Evolutionary conservation across 2,797 vertebrate species (phyloP).

Genomic region (Rhynchonycteris naso): DNA sequence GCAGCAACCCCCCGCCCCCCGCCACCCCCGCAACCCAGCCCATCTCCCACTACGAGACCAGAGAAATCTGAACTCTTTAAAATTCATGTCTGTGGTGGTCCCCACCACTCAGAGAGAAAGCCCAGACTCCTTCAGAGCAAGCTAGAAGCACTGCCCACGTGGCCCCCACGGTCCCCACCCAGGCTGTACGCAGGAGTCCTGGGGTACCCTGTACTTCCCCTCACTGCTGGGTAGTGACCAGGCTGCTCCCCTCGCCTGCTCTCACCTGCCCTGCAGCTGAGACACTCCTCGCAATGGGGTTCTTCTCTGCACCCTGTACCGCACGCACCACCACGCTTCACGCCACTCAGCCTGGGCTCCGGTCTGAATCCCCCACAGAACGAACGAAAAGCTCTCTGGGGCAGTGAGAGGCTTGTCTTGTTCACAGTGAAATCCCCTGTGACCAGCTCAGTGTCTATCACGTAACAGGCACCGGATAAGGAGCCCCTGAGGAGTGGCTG

Average conservation of each 20-base stretch:
- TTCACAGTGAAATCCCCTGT: background rate
- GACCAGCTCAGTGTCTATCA: background rate
- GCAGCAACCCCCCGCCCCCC: no score
- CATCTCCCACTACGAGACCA: background rate
- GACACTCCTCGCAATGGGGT: no score
- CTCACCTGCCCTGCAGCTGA: background rate
- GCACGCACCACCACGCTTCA: no score
- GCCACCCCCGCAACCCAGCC: background rate
- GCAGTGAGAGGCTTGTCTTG: no score
- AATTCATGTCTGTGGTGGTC: background rate
- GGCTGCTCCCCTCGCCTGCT: background rate
- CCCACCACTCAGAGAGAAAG: background rate
- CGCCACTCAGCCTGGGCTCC: rapidly evolving
- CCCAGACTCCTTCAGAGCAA: background rate
- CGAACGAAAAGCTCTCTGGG: background rate
- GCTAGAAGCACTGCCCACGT: background rate
- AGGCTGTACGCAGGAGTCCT: rapidly evolving
- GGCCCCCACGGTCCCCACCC: background rate
- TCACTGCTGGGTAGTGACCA: background rate
- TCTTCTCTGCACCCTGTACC: no score
- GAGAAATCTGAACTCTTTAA: background rate
- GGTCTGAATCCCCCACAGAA: background rate
- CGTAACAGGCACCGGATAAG: background rate
- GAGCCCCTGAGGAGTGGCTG: background rate
- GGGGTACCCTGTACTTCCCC: background rate